Base-by-base conservation (phyloP, 1,140 invertebrate genomes). In the Periplaneta americana region DNA sequence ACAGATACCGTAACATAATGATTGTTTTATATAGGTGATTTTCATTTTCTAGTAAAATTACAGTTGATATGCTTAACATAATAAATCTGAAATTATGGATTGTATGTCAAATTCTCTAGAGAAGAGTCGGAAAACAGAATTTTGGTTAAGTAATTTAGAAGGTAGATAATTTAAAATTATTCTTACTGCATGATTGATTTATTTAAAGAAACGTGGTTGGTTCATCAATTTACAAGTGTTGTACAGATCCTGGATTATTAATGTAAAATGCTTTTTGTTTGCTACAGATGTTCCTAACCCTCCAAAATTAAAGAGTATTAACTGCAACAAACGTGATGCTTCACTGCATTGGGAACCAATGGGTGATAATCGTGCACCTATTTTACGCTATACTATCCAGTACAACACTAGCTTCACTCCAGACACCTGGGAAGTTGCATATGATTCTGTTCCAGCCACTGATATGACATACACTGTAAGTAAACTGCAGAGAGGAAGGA, bases 351-450 rank as follows among this genome's bases (percentile, higher is more conserved):
- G 98, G 98, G 90, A 91, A 85, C 93, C 97, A 10, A 94, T 94
- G 91, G 94, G 97, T 83, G 98, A 98, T 87, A 98, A 99, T 89
- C 93, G 98, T 84, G 95, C 98, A 5, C 97, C 98, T 9, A 98
- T 99, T 85, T 91, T 97, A 5, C 93, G 94, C 83, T 99, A 96
- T 87, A 94, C 93, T 9, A 95, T 99, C 82, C 96, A 99, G 87
- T 96, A 95, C 86, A 99, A 99, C 86, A 99, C 98, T 0, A 95
- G 93, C 39, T 99, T 99, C 87, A 96, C 95, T 18, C 96, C 97
- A 0, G 97, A 98, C 87, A 92, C 93, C 0, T 99, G 98, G 98
- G 94, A 95, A 87, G 89, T 91, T 80, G 92, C 94, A 2, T 93
- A 90, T 83, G 93, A 95, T 84, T 89, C 91, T 83, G 94, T 97